phyloP scores from a whole-genome alignment of 2,113 vertebrate species.

The Gadus chalcogrammus region DNA sequence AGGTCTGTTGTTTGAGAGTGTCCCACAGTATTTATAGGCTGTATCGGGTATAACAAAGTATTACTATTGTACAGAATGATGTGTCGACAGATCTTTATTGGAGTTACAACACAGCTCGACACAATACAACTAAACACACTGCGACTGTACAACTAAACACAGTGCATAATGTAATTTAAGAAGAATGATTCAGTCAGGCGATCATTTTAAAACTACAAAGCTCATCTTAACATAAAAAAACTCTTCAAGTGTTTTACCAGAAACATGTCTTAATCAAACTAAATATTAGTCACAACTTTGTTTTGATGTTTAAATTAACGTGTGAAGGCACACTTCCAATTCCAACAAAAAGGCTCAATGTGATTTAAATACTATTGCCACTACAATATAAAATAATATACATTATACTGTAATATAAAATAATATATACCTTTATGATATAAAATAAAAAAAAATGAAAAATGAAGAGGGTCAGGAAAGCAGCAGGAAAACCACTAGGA shows the following conservation, averaged over 20 bases:
- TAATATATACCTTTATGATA: not conserved
- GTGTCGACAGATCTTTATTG: too few relatives aligned
- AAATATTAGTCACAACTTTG: slow-evolving; percentile 4
- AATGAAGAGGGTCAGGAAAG: too few relatives aligned
- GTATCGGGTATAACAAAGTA: too few relatives aligned
- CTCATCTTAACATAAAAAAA: slow-evolving; percentile 6
- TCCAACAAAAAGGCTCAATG: slow-evolving; percentile 10
- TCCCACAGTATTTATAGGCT: too few relatives aligned
- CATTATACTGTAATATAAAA: slow-evolving; percentile 1
- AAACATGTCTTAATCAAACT: slow-evolving; percentile 2
- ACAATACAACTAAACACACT: not conserved
- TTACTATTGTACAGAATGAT: too few relatives aligned
- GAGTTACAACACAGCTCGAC: not conserved
- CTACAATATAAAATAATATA: slow-evolving; percentile 17
- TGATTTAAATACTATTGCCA: slow-evolving; percentile 4
- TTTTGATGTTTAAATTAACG: slow-evolving; percentile 6
- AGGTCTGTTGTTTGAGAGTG: too few relatives aligned
- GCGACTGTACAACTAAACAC: not conserved
- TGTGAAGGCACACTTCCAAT: slow-evolving; percentile 53
- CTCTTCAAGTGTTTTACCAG: slow-evolving; percentile 25
- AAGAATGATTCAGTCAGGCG: slow-evolving; percentile 42
- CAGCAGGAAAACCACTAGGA: too few relatives aligned
- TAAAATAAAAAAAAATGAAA: slow-evolving; percentile 10
- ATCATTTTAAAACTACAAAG: slow-evolving; percentile 61
- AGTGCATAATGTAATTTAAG: slow-evolving; percentile 30